Evolutionary conservation across 2,888 invertebrate genomes (phyloP).

Genomic region (Lasioglossum malachurum): DNA sequence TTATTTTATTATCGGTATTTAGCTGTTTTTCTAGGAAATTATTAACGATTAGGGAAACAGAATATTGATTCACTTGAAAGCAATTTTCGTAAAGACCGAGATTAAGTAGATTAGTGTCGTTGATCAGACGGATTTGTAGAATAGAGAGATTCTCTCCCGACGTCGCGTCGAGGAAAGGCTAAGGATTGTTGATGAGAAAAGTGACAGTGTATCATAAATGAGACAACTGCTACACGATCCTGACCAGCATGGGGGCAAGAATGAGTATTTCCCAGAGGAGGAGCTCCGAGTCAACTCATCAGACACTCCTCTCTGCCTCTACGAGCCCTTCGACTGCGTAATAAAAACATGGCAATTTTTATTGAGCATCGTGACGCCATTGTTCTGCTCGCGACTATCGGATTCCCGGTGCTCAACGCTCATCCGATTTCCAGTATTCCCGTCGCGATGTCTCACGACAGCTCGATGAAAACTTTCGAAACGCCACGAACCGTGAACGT

Average conservation of each 20-base stretch:
- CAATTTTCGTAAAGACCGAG: neutral
- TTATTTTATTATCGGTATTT: neutral
- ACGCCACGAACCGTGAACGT: constrained; percentile 61
- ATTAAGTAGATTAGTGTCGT: neutral
- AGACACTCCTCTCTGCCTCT: constrained; percentile 71
- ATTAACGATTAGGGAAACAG: neutral
- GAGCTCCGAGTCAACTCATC: constrained; percentile 79
- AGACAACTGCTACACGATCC: constrained; percentile 38
- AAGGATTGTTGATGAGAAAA: neutral
- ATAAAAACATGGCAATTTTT: constrained; percentile 81
- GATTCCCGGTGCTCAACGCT: constrained; percentile 51
- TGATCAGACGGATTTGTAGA: neutral
- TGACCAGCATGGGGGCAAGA: constrained; percentile 57
- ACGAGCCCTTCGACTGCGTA: constrained; percentile 79
- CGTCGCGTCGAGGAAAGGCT: neutral
- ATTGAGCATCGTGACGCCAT: constrained; percentile 66
- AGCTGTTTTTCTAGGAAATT: neutral
- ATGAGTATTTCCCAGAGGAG: constrained; percentile 83
- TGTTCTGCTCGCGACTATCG: constrained; percentile 58
- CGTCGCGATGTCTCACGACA: constrained; percentile 67
- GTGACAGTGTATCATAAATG: constrained; percentile 32
- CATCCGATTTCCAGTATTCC: constrained; percentile 64
- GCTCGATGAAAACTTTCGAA: constrained; percentile 70
- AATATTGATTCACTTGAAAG: neutral
- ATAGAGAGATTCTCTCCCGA: neutral